A percentile compares a stretch with the other conserved stretches of the same genome.
phyloP scores from a whole-genome alignment of 2,888 invertebrate genomes.

The Drosophila planitibia region DNA sequence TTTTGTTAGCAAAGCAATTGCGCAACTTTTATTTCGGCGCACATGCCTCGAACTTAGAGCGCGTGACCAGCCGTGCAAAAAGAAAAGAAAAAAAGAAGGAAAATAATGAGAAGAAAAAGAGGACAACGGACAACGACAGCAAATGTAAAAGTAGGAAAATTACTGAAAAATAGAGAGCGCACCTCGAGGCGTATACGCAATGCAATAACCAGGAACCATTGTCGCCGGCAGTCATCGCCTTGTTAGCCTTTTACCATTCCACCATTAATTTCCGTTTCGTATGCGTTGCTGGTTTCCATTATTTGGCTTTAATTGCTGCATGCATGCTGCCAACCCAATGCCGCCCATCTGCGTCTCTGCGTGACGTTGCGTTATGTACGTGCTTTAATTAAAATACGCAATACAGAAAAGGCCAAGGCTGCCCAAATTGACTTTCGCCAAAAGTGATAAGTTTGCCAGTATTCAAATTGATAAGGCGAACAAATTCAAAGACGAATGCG shows the following conservation, averaged over 20 bases:
- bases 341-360: neutral
- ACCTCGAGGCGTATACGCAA: slow-evolving; percentile 72
- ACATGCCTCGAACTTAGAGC: slow-evolving; percentile 50
- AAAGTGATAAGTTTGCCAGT: slow-evolving; percentile 62
- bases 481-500: slow-evolving; percentile 19
- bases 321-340: slow-evolving; percentile 39
- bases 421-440: slow-evolving; percentile 19
- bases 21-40: slow-evolving; percentile 35
- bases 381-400: slow-evolving; percentile 76
- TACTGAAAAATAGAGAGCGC: slow-evolving; percentile 38
- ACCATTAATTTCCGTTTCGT: slow-evolving; percentile 76
- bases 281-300: slow-evolving; percentile 78
- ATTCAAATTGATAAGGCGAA: slow-evolving; percentile 62
- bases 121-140: slow-evolving; percentile 15
- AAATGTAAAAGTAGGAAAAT: slow-evolving; percentile 68
- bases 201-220: slow-evolving; percentile 49
- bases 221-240: slow-evolving; percentile 60
- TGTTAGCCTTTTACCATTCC: slow-evolving; percentile 69
- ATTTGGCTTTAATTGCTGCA: slow-evolving; percentile 80
- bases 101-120: slow-evolving; percentile 9
- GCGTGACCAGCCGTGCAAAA: slow-evolving; percentile 67
- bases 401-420: slow-evolving; percentile 28
- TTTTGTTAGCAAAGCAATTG: slow-evolving; percentile 56
- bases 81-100: neutral
- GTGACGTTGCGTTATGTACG: slow-evolving; percentile 53